Evolutionary conservation across 2,888 invertebrate species (phyloP).

Genomic region (Temnothorax ravouxi): DNA sequence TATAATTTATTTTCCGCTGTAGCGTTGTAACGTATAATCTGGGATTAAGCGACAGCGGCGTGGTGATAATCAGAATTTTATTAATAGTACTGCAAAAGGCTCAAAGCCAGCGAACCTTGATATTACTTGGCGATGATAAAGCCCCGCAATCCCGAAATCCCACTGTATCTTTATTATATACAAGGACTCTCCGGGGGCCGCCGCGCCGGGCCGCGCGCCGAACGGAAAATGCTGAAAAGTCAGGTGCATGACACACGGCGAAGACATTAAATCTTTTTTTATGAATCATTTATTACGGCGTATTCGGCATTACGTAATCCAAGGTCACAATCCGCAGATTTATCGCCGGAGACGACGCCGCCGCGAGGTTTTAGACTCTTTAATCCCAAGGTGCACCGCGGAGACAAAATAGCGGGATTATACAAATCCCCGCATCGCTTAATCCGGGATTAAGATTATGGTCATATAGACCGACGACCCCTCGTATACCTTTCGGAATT

Average conservation of each 20-base stretch:
- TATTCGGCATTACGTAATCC: constrained; percentile 65
- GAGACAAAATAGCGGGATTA: constrained; percentile 76
- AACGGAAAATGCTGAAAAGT: constrained; percentile 35
- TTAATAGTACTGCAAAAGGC: constrained; percentile 56
- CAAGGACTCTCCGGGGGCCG: background rate
- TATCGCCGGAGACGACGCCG: constrained; percentile 68
- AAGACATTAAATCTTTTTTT: constrained; percentile 54
- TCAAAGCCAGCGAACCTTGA: constrained; percentile 47
- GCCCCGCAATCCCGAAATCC: constrained; percentile 36
- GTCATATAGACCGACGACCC: constrained; percentile 64
- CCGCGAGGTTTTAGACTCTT: constrained; percentile 72
- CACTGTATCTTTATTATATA: constrained; percentile 47
- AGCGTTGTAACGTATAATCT: constrained; percentile 45
- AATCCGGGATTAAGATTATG: constrained; percentile 77
- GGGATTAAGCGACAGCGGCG: constrained; percentile 49
- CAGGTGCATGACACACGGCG: constrained; percentile 45
- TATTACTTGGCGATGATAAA: constrained; percentile 53
- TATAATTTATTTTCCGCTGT: constrained; percentile 52
- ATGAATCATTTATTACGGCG: constrained; percentile 60
- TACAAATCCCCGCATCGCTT: constrained; percentile 74
- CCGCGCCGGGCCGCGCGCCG: background rate
- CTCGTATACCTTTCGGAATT: constrained; percentile 66
- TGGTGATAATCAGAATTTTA: constrained; percentile 54
- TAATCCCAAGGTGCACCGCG: constrained; percentile 76
- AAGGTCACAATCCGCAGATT: constrained; percentile 74